Conservation (phyloP, 2,888 invertebrate species). For the Hoplodrina ambigua region DNA sequence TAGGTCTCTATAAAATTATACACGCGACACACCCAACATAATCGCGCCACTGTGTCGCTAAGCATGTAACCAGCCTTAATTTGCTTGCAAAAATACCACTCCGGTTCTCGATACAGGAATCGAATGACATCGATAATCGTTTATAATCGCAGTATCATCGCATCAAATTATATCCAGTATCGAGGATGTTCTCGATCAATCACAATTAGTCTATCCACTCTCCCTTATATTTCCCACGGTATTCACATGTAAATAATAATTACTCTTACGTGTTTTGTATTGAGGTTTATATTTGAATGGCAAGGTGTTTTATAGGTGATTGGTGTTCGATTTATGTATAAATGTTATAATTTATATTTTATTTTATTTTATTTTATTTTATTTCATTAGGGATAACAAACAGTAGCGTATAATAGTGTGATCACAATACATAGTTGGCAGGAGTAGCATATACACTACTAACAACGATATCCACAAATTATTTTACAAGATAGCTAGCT, state of each 20-base stretch:
- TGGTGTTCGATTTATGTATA: slow-evolving; percentile 15
- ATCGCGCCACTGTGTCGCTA: slow-evolving; percentile 16
- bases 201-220: slow-evolving; percentile 66
- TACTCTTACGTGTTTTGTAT: slow-evolving; percentile 6
- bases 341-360: slow-evolving; percentile 30
- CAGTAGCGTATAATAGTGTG: too few species aligned
- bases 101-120: slow-evolving; percentile 50
- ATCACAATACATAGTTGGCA: too few species aligned
- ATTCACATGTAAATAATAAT: slow-evolving; percentile 10
- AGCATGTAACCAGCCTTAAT: slow-evolving; percentile 33
- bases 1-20: not conserved
- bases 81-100: slow-evolving; percentile 46
- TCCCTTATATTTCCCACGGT: slow-evolving; percentile 66
- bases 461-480: too few species aligned
- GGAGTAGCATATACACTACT: too few species aligned
- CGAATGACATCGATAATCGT: slow-evolving; percentile 59
- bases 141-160: slow-evolving; percentile 56
- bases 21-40: slow-evolving; percentile 10
- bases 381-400: too few species aligned
- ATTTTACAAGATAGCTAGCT: too few species aligned
- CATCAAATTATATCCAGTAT: slow-evolving; percentile 60
- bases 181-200: slow-evolving; percentile 79
- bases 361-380: too few species aligned
- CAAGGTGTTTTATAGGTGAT: slow-evolving; percentile 14
- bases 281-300: slow-evolving; percentile 38